phyloP scores from a whole-genome alignment of 2,888 invertebrate species.

The Lithophane socia region DNA sequence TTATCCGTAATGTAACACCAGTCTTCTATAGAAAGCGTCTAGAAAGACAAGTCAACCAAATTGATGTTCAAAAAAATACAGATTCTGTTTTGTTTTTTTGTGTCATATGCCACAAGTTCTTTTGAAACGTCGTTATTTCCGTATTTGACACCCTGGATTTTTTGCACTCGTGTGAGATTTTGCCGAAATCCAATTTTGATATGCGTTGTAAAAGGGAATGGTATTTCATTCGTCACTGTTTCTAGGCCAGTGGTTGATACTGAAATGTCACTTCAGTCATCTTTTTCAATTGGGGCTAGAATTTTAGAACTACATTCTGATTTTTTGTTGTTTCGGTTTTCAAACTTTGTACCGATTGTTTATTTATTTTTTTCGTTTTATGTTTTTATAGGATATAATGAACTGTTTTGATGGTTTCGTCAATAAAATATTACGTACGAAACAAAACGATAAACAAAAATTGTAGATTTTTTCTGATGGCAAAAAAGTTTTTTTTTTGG shows the following conservation, averaged over 20 bases:
- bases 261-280: neutral
- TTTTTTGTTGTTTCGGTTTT: neutral
- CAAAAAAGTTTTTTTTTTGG: too few species aligned
- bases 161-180: slow-evolving; percentile 10
- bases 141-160: slow-evolving; percentile 4
- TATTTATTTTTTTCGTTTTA: neutral
- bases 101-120: neutral
- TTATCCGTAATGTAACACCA: neutral
- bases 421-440: neutral
- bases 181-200: slow-evolving; percentile 3
- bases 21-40: neutral
- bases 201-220: neutral
- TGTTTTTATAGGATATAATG: neutral
- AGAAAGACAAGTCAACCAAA: neutral
- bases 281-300: neutral
- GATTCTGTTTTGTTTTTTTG: neutral
- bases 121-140: neutral
- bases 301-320: neutral
- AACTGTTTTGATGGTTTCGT: neutral
- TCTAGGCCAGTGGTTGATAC: slow-evolving; percentile 1
- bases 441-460: neutral
- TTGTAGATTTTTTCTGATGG: neutral
- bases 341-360: neutral
- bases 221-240: neutral
- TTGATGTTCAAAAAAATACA: neutral